Conservation (phyloP, 2,888 invertebrate species). For the Pyrochroa serraticornis region DNA sequence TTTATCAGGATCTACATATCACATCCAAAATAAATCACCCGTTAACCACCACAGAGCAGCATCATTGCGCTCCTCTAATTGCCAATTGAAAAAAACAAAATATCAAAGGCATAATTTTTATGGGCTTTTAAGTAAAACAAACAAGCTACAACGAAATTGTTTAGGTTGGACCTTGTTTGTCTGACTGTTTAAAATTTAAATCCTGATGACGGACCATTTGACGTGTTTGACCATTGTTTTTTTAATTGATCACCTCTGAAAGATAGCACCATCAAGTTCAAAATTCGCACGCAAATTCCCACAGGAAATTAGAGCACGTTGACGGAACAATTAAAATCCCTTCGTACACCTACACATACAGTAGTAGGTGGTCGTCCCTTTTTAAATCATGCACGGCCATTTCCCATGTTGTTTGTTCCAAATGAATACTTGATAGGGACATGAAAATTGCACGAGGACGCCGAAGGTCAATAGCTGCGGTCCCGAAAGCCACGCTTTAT, state of each 20-base stretch:
- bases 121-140: too few species aligned
- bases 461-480: neutral
- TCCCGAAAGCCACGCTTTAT: too few species aligned
- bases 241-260: slow-evolving; percentile 13
- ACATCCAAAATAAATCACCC: too few species aligned
- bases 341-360: slow-evolving; percentile 10
- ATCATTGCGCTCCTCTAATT: too few species aligned
- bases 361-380: slow-evolving; percentile 7
- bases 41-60: too few species aligned
- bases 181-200: too few species aligned
- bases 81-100: too few species aligned
- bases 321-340: slow-evolving; percentile 22
- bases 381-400: slow-evolving; percentile 25
- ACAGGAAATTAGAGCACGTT: slow-evolving; percentile 17
- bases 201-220: too few species aligned
- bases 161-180: too few species aligned
- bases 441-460: slow-evolving; percentile 9
- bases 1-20: too few species aligned
- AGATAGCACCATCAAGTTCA: slow-evolving; percentile 3
- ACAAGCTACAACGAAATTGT: too few species aligned
- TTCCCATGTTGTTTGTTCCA: slow-evolving; percentile 24
- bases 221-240: slow-evolving; percentile 5
- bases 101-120: too few species aligned
- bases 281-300: slow-evolving; percentile 4
- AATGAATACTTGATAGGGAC: slow-evolving; percentile 22